A percentile compares a stretch with the other conserved stretches of the same genome.
phyloP scores from a whole-genome alignment of 2,888 invertebrate species.

The Lysandra coridon region DNA sequence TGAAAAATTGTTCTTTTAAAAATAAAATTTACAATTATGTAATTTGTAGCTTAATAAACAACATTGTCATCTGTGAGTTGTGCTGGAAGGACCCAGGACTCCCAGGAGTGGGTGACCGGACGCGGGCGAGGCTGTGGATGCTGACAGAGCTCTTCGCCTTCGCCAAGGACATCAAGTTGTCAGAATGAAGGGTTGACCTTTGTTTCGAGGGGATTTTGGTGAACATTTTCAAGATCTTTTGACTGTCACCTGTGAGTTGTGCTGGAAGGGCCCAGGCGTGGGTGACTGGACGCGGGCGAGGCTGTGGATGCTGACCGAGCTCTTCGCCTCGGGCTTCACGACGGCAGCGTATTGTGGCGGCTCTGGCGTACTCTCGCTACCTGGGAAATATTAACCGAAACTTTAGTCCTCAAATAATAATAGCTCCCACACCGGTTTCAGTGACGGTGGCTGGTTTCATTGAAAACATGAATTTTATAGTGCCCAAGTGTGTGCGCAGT shows the following conservation, averaged over 20 bases:
- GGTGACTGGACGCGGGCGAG: constrained; percentile 63
- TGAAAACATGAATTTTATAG: too few species aligned
- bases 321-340: constrained; percentile 48
- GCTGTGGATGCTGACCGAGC: constrained; percentile 49
- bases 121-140: constrained; percentile 61
- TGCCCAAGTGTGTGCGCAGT: too few species aligned
- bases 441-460: too few species aligned
- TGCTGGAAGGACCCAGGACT: not conserved
- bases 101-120: constrained; percentile 54
- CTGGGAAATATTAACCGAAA: constrained; percentile 42
- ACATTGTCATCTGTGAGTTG: not conserved
- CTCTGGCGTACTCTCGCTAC: constrained; percentile 63
- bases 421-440: too few species aligned
- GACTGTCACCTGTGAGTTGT: not conserved
- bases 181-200: too few species aligned
- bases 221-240: too few species aligned
- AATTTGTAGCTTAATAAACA: too few species aligned
- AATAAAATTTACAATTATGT: too few species aligned
- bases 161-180: too few species aligned
- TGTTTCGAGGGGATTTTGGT: too few species aligned
- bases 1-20: too few species aligned
- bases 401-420: not conserved
- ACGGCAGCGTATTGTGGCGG: constrained; percentile 69
- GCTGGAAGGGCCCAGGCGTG: constrained; percentile 37
- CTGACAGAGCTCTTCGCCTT: constrained; percentile 38